Percentiles rank a stretch among this genome's conserved stretches.
phyloP scores from a whole-genome alignment of 2,888 invertebrate species.

The Teinopalpus imperialis region DNA sequence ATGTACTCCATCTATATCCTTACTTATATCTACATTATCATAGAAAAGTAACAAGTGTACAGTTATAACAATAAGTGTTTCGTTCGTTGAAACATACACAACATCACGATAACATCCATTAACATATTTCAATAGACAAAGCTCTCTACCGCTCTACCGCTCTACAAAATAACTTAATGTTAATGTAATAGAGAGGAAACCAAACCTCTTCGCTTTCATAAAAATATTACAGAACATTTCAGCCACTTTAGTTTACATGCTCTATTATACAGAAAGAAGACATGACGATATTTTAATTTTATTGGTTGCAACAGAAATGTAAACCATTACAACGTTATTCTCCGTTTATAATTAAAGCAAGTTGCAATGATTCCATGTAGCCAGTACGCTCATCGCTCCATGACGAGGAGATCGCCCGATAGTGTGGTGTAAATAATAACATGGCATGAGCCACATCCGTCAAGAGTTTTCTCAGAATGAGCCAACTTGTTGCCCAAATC shows the following conservation, averaged over 20 bases:
- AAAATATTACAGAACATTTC: not conserved
- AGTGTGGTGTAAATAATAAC: conserved; percentile 8
- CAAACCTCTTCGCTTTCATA: not conserved
- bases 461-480: no score
- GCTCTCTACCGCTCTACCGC: no score
- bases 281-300: no score
- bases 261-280: no score
- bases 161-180: not conserved
- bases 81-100: no score
- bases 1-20: no score
- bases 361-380: not conserved
- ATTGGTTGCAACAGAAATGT: not conserved
- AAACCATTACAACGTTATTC: conserved; percentile 1
- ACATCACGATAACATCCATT: no score
- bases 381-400: conserved; percentile 2
- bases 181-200: not conserved
- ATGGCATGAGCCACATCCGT: conserved; percentile 1
- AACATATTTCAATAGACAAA: not conserved
- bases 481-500: no score
- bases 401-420: conserved; percentile 12
- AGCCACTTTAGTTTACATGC: not conserved
- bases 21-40: no score
- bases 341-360: not conserved
- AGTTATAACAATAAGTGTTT: no score
- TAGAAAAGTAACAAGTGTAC: no score